phyloP scores from a whole-genome alignment of 2,888 invertebrate species.

The Harpagoxenus sublaevis region DNA sequence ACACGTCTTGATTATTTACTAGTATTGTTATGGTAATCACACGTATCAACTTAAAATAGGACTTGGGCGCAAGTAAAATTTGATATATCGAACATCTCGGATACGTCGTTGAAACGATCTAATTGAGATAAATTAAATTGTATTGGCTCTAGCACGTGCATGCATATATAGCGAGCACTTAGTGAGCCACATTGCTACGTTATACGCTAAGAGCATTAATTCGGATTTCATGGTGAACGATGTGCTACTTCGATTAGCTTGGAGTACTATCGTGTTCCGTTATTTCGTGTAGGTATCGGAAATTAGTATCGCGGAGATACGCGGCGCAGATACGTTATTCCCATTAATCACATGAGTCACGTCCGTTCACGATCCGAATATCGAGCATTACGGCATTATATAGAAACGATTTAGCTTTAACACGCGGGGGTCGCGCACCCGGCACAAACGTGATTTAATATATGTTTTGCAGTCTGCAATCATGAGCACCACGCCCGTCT shows the following conservation, averaged over 20 bases:
- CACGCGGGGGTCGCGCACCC: slow-evolving; percentile 67
- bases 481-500: slow-evolving; percentile 74
- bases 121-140: slow-evolving; percentile 30
- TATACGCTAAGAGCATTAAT: neutral
- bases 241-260: slow-evolving; percentile 11
- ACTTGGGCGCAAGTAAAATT: neutral
- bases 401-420: slow-evolving; percentile 58
- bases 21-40: neutral
- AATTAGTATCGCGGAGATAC: slow-evolving; percentile 33
- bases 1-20: neutral
- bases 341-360: slow-evolving; percentile 29
- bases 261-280: slow-evolving; percentile 6
- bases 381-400: slow-evolving; percentile 27
- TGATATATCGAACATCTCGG: neutral
- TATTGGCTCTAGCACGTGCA: neutral
- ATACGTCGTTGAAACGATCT: neutral
- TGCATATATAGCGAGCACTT: neutral
- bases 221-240: neutral
- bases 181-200: neutral
- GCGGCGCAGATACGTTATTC: neutral
- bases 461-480: slow-evolving; percentile 43
- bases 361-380: slow-evolving; percentile 22
- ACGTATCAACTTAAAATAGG: slow-evolving; percentile 38
- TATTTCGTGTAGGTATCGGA: slow-evolving; percentile 22
- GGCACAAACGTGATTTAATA: slow-evolving; percentile 72